Conservation (phyloP, 30 jellyfish, hydroid and myxozoan species). For the Hydra vulgaris region DNA sequence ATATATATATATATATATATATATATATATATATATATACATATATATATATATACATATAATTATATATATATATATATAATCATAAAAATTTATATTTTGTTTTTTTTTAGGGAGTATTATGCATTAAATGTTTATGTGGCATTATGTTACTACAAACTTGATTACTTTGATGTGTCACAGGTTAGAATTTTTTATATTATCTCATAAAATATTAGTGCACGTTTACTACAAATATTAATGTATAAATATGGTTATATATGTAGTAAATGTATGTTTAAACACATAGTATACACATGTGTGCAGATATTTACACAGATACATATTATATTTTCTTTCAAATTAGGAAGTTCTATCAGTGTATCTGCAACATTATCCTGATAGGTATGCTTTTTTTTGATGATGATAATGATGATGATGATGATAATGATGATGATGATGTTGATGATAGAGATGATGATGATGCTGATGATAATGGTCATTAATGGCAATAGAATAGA, state of each 20-base stretch:
- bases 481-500: too few relatives aligned
- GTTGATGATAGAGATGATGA: neutral
- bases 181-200: too few relatives aligned
- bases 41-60: neutral
- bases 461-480: neutral
- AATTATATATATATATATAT: neutral
- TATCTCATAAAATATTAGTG: too few relatives aligned
- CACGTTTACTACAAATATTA: too few relatives aligned
- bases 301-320: too few relatives aligned
- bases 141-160: slow-evolving; percentile 91
- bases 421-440: neutral
- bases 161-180: slow-evolving; percentile 93
- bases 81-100: too few relatives aligned
- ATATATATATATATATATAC: too few relatives aligned
- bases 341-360: slow-evolving; percentile 87
- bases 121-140: slow-evolving; percentile 89
- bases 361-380: slow-evolving; percentile 76
- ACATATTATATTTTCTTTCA: too few relatives aligned
- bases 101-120: slow-evolving; percentile 50
- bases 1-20: too few relatives aligned
- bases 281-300: too few relatives aligned
- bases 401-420: neutral
- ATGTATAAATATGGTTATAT: too few relatives aligned
- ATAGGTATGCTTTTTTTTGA: slow-evolving; percentile 47
- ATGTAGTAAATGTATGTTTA: too few relatives aligned